Conservation (phyloP, 2,113 vertebrate genomes). For the Oceanodroma tethys region DNA sequence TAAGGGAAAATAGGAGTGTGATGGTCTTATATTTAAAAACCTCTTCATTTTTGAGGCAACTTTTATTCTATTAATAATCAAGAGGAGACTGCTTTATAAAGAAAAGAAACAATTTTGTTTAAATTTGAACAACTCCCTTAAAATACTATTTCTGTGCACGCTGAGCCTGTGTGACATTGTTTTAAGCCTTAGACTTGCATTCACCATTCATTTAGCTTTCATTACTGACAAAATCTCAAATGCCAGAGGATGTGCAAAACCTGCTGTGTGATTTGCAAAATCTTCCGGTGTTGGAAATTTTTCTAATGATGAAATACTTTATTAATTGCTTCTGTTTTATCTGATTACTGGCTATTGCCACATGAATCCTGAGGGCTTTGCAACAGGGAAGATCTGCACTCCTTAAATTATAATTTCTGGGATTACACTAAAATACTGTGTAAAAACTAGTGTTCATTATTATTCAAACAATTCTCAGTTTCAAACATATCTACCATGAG, state of each 20-base stretch:
- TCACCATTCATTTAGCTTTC: neutral
- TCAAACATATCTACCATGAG: neutral
- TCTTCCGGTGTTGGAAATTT: neutral
- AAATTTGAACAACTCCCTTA: neutral
- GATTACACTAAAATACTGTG: neutral
- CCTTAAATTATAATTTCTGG: neutral
- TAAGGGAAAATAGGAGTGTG: neutral
- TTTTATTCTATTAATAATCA: neutral
- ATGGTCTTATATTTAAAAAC: neutral
- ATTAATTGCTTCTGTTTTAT: constrained; percentile 28
- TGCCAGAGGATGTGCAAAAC: neutral
- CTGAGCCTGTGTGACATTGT: neutral
- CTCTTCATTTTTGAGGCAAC: neutral
- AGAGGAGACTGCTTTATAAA: neutral
- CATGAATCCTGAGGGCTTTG: neutral
- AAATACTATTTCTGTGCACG: neutral
- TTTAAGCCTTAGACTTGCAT: neutral
- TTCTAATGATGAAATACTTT: neutral
- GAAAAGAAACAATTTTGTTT: neutral
- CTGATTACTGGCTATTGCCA: neutral
- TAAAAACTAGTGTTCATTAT: neutral
- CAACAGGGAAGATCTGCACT: neutral
- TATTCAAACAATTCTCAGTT: neutral
- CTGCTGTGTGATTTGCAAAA: constrained; percentile 1
- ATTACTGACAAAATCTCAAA: neutral